These are phyloP conservation scores for Microctonus aethiopoides DNA, from an alignment of 2,888 invertebrate species.

Conservation along the genomic window DNA sequence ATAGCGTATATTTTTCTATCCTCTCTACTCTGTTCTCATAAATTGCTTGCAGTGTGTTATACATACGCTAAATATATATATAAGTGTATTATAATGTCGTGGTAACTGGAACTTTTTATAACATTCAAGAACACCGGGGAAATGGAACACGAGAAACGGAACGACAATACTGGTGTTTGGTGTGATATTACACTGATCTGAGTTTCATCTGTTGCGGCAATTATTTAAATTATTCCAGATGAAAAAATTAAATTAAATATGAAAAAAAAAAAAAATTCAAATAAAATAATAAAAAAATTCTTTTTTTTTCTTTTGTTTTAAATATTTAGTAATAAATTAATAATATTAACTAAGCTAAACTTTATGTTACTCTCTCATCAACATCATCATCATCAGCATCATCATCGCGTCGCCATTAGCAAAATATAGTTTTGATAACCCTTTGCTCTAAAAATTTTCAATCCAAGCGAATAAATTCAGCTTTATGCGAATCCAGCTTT, in stretches of 20 bases:
- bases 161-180: conserved; percentile 24
- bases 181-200: conserved; percentile 18
- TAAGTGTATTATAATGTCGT: conserved; percentile 7
- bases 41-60: not conserved
- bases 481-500: conserved; percentile 37
- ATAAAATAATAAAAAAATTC: no score
- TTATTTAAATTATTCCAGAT: not conserved
- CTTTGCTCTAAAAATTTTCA: conserved; percentile 19
- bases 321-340: no score
- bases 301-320: no score
- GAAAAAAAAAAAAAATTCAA: not conserved
- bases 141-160: conserved; percentile 29
- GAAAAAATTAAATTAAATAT: not conserved
- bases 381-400: no score
- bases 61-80: conserved; percentile 19
- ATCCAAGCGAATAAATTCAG: conserved; percentile 27
- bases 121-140: conserved; percentile 4
- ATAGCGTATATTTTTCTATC: not conserved
- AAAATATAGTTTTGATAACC: not conserved
- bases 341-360: no score
- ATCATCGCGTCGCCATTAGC: no score
- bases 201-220: conserved; percentile 8
- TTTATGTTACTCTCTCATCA: no score
- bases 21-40: not conserved
- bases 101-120: conserved; percentile 13